These are phyloP conservation scores for Clunio marinus DNA, from an alignment of 2,888 invertebrate genomes.

Conservation along the genomic window DNA sequence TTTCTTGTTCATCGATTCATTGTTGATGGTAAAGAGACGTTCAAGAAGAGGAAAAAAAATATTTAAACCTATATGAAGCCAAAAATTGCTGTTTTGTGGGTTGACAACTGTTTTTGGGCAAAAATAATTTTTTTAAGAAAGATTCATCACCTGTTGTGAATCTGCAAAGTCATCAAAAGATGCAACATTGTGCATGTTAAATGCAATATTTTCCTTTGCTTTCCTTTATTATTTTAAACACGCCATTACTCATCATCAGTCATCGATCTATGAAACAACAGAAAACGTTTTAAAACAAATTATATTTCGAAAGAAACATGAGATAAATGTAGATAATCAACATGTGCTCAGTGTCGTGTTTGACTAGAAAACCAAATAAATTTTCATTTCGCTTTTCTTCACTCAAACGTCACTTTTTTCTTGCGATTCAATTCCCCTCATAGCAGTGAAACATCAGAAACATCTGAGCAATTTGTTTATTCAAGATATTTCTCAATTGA, in stretches of 20 bases:
- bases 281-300: constrained; percentile 14
- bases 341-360: constrained; percentile 13
- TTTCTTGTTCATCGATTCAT: neutral
- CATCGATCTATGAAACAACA: neutral
- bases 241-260: no score
- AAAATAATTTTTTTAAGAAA: no score
- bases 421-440: neutral
- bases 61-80: no score
- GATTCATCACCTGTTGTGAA: no score
- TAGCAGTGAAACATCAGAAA: neutral
- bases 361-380: constrained; percentile 18
- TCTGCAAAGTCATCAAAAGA: no score
- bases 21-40: neutral
- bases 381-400: constrained; percentile 28
- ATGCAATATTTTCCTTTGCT: no score
- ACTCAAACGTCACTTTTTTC: neutral
- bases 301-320: neutral
- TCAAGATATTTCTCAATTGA: constrained; percentile 29
- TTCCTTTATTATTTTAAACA: no score
- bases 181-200: no score
- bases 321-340: neutral
- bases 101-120: no score
- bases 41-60: neutral
- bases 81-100: no score
- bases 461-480: constrained; percentile 18